Base-by-base conservation (phyloP, 2,888 invertebrate genomes). In the Cephus runcator region DNA sequence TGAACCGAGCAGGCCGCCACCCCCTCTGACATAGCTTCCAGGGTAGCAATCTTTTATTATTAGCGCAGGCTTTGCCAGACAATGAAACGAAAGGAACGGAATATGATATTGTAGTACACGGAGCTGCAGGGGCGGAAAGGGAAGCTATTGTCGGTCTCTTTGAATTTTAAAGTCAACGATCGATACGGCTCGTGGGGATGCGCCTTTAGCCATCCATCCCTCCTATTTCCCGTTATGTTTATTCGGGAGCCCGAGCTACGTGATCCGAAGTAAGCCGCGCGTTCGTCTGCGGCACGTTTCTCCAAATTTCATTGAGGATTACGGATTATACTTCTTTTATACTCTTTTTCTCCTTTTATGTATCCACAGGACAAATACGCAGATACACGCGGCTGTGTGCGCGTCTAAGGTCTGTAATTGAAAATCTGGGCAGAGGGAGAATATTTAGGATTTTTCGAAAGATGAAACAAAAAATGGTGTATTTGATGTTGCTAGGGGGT, bases 141-240 rank as follows among this genome's bases (percentile, higher is more conserved):
- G 89, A 90, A 90, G 91, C 91, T 91, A 91, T 91, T 91, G 91
- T 91, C 91, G 91, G 91, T 91, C 91, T 91, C 91, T 91, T 91
- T 91, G 91, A 91, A 91, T 91, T 91, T 91, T 91, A 90, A 91
- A 91, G 91, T 91, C 91, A 90, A 86, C 90, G 90, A 91, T 90
- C 90, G 90, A 91, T 91, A 90, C 88, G 86, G 87, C 90, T 87
- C 86, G 88, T 86, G 69, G 90, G 89, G 91, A 90, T 91, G 90
- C 88, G 91, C 91, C 90, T 90, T 88, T 88, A 88, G 88, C 89
- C 90, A 84, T 89, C 81, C 83, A 79, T 81, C 79, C 80, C 81
- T 74, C 79, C 81, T 79, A 69, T 75, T 74, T 73, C 80, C 69
- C 73, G 69, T 73, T 75, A 69, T 80, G 78, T 81, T 78, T 80